phyloP scores from a whole-genome alignment of 2,888 invertebrate genomes.

The Cataglyphis rosenhaueri region DNA sequence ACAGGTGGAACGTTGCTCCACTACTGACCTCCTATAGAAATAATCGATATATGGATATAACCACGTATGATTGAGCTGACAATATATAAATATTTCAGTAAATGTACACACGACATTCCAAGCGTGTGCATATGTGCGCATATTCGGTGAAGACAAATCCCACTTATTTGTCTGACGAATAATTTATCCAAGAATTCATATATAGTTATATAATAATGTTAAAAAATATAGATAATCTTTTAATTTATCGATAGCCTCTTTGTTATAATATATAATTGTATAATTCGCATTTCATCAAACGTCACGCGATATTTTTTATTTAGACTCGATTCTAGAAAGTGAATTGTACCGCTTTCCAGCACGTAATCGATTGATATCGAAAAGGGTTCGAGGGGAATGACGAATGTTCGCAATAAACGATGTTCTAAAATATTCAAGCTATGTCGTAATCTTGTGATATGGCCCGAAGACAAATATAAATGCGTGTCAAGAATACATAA shows the following conservation, averaged over 20 bases:
- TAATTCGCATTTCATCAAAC: neutral
- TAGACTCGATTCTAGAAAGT: neutral
- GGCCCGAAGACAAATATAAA: neutral
- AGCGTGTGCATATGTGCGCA: neutral
- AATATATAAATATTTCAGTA: conserved; percentile 58
- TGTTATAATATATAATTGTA: neutral
- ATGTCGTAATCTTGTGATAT: conserved; percentile 24
- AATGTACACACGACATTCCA: conserved; percentile 30
- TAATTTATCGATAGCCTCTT: neutral
- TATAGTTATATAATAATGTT: neutral
- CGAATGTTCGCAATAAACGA: conserved; percentile 24
- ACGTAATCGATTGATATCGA: conserved; percentile 34
- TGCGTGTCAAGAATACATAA: conserved; percentile 64
- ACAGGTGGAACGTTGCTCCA: conserved; percentile 74
- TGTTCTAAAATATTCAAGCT: conserved; percentile 46
- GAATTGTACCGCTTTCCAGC: conserved; percentile 3
- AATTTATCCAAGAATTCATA: neutral
- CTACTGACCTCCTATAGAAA: conserved; percentile 82
- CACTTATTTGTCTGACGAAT: neutral
- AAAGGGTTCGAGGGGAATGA: neutral
- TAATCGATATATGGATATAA: conserved; percentile 83
- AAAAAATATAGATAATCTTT: neutral
- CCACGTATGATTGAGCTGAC: conserved; percentile 78
- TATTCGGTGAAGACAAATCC: neutral
- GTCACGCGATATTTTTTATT: neutral